These are phyloP conservation scores for Tetranychus piercei DNA, from an alignment of 2,888 invertebrate species.

Conservation along the genomic window DNA sequence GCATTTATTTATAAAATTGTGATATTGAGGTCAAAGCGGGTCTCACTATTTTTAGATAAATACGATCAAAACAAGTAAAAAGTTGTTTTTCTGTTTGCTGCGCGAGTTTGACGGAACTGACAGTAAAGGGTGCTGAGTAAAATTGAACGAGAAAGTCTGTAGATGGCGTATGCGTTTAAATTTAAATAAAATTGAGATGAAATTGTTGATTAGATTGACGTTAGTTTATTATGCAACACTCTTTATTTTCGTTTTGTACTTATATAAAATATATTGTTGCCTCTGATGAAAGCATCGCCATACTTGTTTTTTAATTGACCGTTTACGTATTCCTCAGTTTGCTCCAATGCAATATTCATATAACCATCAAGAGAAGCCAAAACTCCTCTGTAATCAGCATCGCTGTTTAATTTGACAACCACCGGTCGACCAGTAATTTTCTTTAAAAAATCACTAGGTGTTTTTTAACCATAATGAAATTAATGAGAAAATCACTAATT, in stretches of 20 bases:
- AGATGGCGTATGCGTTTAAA: too few relatives aligned
- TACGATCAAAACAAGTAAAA: too few relatives aligned
- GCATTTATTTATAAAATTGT: too few relatives aligned
- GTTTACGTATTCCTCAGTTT: slow-evolving; percentile 97
- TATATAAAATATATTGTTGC: slow-evolving; percentile 62
- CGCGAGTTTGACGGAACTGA: too few relatives aligned
- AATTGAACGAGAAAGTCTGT: too few relatives aligned
- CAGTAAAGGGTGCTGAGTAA: too few relatives aligned
- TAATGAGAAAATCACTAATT: neutral
- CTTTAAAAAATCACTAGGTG: slow-evolving; percentile 89
- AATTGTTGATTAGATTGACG: too few relatives aligned
- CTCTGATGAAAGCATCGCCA: slow-evolving; percentile 95
- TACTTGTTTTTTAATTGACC: slow-evolving; percentile 97
- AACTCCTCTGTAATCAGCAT: slow-evolving; percentile 96
- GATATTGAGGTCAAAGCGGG: too few relatives aligned
- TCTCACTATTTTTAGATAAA: too few relatives aligned
- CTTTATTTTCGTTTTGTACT: slow-evolving; percentile 53
- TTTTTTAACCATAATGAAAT: slow-evolving; percentile 63
- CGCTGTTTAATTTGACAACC: slow-evolving; percentile 95
- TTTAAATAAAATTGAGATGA: too few relatives aligned
- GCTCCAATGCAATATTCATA: slow-evolving; percentile 98
- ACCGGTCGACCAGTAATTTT: slow-evolving; percentile 96
- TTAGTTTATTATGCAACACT: too few relatives aligned
- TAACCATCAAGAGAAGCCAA: slow-evolving; percentile 94
- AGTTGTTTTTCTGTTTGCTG: too few relatives aligned